Conservation (phyloP, 2,797 vertebrate species). For the Pelodytes ibericus region DNA sequence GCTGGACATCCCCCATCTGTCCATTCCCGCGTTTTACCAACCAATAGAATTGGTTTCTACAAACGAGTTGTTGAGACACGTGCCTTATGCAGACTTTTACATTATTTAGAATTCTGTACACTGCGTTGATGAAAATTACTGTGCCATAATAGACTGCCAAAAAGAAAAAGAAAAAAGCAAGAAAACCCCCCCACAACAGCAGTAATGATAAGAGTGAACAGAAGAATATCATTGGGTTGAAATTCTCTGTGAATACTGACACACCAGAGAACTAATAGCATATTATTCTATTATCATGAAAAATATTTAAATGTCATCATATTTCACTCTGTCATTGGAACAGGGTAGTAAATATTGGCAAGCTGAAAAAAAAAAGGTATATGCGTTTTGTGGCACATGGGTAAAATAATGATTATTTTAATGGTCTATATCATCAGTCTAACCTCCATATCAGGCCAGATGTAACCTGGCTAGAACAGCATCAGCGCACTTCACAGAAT, state of each 20-base stretch:
- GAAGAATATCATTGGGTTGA: neutral
- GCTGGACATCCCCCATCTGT: neutral
- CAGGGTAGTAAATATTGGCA: slow-evolving; percentile 59
- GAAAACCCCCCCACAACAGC: slow-evolving; percentile 60
- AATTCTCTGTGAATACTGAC: neutral
- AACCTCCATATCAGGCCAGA: slow-evolving; percentile 61
- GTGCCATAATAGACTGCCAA: slow-evolving; percentile 80
- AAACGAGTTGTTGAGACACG: slow-evolving; percentile 75
- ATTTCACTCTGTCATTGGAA: slow-evolving; percentile 20
- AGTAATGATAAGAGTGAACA: slow-evolving; percentile 51
- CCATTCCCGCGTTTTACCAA: neutral
- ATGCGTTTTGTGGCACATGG: slow-evolving; percentile 61
- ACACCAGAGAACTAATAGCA: neutral
- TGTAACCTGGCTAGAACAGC: slow-evolving; percentile 54
- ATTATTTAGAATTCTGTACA: slow-evolving; percentile 70
- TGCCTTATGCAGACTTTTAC: slow-evolving; percentile 79
- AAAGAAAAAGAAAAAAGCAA: slow-evolving; percentile 23
- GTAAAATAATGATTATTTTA: slow-evolving; percentile 60
- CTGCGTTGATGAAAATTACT: slow-evolving; percentile 75
- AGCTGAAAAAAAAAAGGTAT: slow-evolving; percentile 16
- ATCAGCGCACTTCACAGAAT: slow-evolving; percentile 61
- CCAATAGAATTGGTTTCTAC: slow-evolving; percentile 54
- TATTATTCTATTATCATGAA: neutral
- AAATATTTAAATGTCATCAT: neutral
- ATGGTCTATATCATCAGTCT: slow-evolving; percentile 61